Base-by-base conservation (phyloP, 1,140 invertebrate species). In the Ooceraea biroi region DNA sequence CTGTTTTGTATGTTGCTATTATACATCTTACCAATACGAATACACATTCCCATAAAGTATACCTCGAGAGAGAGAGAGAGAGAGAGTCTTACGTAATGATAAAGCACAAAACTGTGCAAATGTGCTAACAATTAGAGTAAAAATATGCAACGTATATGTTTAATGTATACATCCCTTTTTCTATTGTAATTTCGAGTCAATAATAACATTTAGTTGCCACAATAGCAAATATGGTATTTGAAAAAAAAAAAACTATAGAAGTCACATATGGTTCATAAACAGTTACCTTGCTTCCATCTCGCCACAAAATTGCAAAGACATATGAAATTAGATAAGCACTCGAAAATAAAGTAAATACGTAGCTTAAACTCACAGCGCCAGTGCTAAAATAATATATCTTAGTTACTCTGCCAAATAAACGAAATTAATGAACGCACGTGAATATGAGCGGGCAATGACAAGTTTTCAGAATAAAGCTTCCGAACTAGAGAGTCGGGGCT, bases 401-500 rank as follows among this genome's bases (percentile, higher is more conserved):
- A 84, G 83, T 87, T n/a, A 58, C 8, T 30, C 66, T 77, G 22
- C 44, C 14, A 27, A 7, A 36, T 36, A 36, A n/a, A 36, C 36
- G 7, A 36, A 72, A 80, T 65, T 84, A 88, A 76, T 72, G 84
- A 69, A 17, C 14, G 65, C 22, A 60, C 44, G 46, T 63, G 78
- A 76, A 71, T 46, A 44, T 14, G 19, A n/a, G 36, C 36, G 25
- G 69, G 68, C 52, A 66, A 41, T 68, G 30, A 2, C 25, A 46
- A 36, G n/a, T 65, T 41, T 66, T 66, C 30, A 36, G 7, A 11
- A 46, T 71, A 19, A 69, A 57, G n/a, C 19, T 68, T 22, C 8
- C 25, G 46, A 50, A 36, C 22, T 50, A 46, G n/a, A 48, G 83
- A 48, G 83, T 58, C 46, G 72, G 72, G 27, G 52, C 3, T 41